phyloP scores from a whole-genome alignment of 2,888 invertebrate species.

The Campoplex capitator region DNA sequence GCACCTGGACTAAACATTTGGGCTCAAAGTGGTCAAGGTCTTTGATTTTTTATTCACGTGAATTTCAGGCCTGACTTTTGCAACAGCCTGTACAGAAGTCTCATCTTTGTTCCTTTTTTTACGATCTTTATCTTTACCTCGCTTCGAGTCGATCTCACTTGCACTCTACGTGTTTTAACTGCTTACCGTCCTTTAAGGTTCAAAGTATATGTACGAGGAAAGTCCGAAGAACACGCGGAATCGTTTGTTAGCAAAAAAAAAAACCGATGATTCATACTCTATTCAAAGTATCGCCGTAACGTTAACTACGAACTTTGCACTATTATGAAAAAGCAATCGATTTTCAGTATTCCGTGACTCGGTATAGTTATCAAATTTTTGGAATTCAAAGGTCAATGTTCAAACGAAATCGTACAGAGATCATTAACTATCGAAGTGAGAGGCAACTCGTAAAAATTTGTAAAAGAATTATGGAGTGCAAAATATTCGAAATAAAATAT shows the following conservation, averaged over 20 bases:
- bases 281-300: neutral
- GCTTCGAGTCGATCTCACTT: conserved; percentile 5
- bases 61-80: neutral
- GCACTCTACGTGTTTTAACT: conserved; percentile 15
- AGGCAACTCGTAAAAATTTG: neutral
- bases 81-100: conserved; percentile 1
- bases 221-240: neutral
- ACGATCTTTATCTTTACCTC: conserved; percentile 34
- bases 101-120: conserved; percentile 26
- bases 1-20: too few relatives aligned
- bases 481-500: neutral
- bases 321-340: neutral
- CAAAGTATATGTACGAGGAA: conserved; percentile 45
- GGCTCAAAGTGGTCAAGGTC: neutral
- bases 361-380: neutral
- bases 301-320: conserved; percentile 1
- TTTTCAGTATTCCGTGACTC: neutral
- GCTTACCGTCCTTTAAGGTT: conserved; percentile 40
- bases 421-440: neutral
- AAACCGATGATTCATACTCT: conserved; percentile 1
- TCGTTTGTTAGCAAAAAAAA: neutral
- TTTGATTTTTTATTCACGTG: neutral
- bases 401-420: neutral
- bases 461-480: neutral
- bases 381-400: neutral